Percentiles rank a stretch among this genome's conserved stretches.
Conservation (phyloP, 2,797 vertebrate genomes). For the Aotus griseimembra region DNA sequence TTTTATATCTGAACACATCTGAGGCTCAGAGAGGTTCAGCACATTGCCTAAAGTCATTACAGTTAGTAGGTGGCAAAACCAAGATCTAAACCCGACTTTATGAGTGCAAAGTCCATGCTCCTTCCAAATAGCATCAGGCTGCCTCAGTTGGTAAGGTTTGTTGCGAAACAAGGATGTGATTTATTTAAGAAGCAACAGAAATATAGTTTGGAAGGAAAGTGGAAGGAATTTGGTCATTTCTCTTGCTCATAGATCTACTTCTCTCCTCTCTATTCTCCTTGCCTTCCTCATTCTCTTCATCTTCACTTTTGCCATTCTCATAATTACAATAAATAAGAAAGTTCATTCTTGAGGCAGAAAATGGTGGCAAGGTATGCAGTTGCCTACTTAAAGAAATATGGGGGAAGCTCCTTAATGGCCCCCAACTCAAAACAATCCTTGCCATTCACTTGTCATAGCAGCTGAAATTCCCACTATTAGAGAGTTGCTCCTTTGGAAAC, state of each 20-base stretch:
- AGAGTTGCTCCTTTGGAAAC: neutral
- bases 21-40: neutral
- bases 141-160: neutral
- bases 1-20: neutral
- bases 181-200: neutral
- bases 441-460: neutral
- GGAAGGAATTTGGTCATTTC: neutral
- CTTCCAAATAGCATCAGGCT: neutral
- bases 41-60: neutral
- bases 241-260: neutral
- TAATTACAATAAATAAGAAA: neutral
- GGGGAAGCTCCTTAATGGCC: neutral
- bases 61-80: neutral
- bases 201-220: neutral
- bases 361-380: neutral
- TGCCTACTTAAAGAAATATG: neutral
- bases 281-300: neutral
- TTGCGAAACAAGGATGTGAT: neutral
- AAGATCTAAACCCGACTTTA: neutral
- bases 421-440: neutral
- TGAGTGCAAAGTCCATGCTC: neutral
- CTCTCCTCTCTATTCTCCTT: neutral
- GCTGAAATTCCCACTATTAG: neutral
- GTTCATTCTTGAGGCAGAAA: neutral
- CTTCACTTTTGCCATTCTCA: neutral